Evolutionary conservation across 2,888 invertebrate species (phyloP).

Genomic region (Metopia argyrocephala): DNA sequence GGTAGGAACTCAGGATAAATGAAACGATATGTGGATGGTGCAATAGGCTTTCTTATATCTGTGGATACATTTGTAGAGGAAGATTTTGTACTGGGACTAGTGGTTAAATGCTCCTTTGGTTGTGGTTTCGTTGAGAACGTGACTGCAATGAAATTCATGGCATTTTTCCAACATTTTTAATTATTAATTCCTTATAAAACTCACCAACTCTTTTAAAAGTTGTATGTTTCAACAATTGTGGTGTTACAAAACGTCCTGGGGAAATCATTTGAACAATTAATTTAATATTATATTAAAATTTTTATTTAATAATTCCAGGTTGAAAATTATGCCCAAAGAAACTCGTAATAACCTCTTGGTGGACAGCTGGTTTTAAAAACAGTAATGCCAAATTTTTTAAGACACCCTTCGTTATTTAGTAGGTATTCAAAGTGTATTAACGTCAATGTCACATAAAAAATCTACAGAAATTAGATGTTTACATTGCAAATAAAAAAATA

Average conservation of each 20-base stretch:
- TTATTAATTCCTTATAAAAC: neutral
- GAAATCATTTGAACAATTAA: constrained; percentile 67
- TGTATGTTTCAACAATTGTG: constrained; percentile 60
- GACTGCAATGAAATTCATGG: constrained; percentile 60
- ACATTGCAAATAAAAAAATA: neutral
- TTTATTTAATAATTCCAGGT: neutral
- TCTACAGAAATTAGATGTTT: too few species aligned
- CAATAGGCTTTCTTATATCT: constrained; percentile 70
- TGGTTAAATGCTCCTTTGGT: constrained; percentile 52
- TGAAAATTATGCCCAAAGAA: neutral
- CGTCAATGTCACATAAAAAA: too few species aligned
- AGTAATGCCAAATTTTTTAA: constrained; percentile 11
- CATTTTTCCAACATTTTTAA: neutral
- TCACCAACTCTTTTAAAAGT: constrained; percentile 68
- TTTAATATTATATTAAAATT: constrained; percentile 3
- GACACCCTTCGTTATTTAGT: too few species aligned
- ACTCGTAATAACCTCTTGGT: constrained; percentile 26
- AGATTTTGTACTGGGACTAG: constrained; percentile 46
- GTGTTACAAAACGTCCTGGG: constrained; percentile 60
- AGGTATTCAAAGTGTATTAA: neutral
- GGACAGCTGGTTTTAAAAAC: constrained; percentile 22
- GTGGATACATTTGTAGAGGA: neutral
- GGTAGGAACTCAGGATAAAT: constrained; percentile 96
- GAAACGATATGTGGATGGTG: constrained; percentile 81
- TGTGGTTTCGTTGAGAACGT: constrained; percentile 70